Base-by-base conservation (phyloP, 2,113 vertebrate species). In the Festucalex cinctus region DNA sequence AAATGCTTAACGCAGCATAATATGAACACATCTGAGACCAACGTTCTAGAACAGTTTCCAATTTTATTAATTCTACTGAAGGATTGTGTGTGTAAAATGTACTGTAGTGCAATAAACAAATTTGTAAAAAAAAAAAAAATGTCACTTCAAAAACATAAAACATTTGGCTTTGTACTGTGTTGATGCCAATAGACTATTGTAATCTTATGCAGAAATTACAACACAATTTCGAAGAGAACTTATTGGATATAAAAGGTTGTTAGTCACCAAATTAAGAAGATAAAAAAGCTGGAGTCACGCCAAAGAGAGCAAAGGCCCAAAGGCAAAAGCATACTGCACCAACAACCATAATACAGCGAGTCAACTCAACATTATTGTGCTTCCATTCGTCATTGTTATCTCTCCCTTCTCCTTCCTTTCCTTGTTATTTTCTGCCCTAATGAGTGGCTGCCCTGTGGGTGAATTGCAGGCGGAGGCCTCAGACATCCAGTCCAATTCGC, bases 401-500 rank as follows among this genome's bases (percentile, higher is more conserved):
- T 68, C 54, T n/a, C 39, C 48, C 68, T 26, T 28, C 61, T 62
- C 43, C 39, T 48, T 69, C 28, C 43, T 68, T 56, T 19, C 39
- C 66, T 60, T 64, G 70, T 70, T 36, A 36, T 82, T 80, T 77
- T 76, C 75, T 77, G 71, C 76, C 79, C 75, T 86, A 88, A 83
- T 76, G 83, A 88, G 78, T 73, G 79, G 78, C 84, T 83, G 58
- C 83, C 90, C 83, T 13, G 59, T 82, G 83, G 88, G 83, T 58
- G 26, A 84, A 87, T 88, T 49, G 58, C 74, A 85, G 66, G 71
- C 85, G 61, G 63, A 43, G 72, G 75, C 72, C 67, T 84, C 74
- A 85, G 77, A 87, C 86, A 86, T 91, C 88, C 86, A 85, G 78
- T 82, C 71, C 80, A 73, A 87, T 86, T 88, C 74, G 56, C 69